phyloP scores from a whole-genome alignment of 2,888 invertebrate species.

The Drosophila robusta region DNA sequence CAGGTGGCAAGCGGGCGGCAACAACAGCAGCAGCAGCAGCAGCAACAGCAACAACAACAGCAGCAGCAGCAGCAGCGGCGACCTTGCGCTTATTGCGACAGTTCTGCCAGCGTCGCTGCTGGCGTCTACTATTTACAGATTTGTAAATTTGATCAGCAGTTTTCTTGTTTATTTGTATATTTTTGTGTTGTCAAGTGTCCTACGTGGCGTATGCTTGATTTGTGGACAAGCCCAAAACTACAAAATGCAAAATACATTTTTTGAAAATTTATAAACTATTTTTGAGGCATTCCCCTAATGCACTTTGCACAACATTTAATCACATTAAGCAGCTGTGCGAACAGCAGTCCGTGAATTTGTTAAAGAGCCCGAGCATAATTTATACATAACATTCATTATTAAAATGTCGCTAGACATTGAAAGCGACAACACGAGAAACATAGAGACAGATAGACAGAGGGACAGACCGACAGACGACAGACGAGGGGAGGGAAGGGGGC shows the following conservation, averaged over 20 bases:
- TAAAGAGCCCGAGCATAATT: conserved; percentile 67
- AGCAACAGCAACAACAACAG: conserved; percentile 34
- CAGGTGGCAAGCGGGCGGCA: conserved; percentile 57
- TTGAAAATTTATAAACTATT: conserved; percentile 14
- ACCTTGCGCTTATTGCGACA: conserved; percentile 80
- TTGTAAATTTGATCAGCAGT: conserved; percentile 35
- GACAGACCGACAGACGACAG: background rate
- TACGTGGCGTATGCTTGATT: conserved; percentile 52
- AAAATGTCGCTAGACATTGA: conserved; percentile 79
- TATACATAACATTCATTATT: conserved; percentile 72
- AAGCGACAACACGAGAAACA: conserved; percentile 39
- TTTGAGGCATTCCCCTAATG: conserved; percentile 31
- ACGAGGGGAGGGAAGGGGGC: background rate
- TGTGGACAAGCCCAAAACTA: conserved; percentile 38
- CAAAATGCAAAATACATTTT: conserved; percentile 2
- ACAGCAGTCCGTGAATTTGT: conserved; percentile 59
- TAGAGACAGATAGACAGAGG: conserved; percentile 20
- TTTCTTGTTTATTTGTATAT: conserved; percentile 33
- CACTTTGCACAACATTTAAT: conserved; percentile 79
- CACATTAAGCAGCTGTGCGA: conserved; percentile 66
- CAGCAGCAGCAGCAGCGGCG: conserved; percentile 49
- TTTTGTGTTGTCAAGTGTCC: conserved; percentile 36
- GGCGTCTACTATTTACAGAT: conserved; percentile 47
- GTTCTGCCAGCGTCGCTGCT: conserved; percentile 30
- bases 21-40: conserved; percentile 24